phyloP scores from a whole-genome alignment of 2,113 vertebrate species.

The Orycteropus afer region DNA sequence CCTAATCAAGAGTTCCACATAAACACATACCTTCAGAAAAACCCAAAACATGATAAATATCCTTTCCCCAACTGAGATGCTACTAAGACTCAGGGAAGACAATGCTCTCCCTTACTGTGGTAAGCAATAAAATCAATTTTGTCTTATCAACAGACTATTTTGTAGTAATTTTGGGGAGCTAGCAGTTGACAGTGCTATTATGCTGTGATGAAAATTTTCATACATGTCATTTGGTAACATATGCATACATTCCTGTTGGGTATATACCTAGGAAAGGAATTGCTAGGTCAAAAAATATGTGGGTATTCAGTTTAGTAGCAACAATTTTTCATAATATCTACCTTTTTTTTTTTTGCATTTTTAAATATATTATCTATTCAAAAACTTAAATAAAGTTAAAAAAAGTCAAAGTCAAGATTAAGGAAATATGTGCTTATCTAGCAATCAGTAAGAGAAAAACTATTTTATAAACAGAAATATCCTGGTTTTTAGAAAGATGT shows the following conservation, averaged over 20 bases:
- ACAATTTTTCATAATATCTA: not conserved
- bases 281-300: not conserved
- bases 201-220: not conserved
- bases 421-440: not conserved
- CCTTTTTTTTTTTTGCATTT: not conserved
- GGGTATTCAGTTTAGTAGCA: not conserved
- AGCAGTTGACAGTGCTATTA: not conserved
- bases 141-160: not conserved
- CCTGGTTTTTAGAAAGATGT: not conserved
- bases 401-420: not conserved
- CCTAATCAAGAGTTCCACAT: not conserved
- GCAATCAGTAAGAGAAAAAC: not conserved
- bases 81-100: not conserved
- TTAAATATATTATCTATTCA: not conserved
- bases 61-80: not conserved
- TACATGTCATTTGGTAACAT: not conserved
- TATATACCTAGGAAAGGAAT: not conserved
- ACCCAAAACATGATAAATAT: not conserved
- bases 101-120: not conserved
- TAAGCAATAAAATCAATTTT: not conserved
- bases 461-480: not conserved
- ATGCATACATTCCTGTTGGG: not conserved
- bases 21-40: not conserved
- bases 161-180: not conserved
- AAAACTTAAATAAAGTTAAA: conserved; percentile 17